These are phyloP conservation scores for Sesia apiformis DNA, from an alignment of 2,888 invertebrate species.

Conservation along the genomic window DNA sequence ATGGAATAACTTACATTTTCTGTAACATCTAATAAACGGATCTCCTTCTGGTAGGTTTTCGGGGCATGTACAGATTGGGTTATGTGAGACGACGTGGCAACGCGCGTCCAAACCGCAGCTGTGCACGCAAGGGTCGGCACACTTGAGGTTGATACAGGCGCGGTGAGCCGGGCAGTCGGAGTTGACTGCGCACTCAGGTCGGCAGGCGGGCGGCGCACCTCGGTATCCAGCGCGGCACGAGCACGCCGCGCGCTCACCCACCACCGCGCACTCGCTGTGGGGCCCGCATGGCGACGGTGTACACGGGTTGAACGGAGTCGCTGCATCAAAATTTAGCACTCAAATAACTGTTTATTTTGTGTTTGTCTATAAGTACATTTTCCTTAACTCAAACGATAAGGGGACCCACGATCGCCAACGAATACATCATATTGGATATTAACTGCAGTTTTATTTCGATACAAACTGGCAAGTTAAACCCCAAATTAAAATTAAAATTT, in stretches of 20 bases:
- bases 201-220: constrained; percentile 83
- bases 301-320: constrained; percentile 75
- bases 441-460: neutral
- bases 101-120: constrained; percentile 85
- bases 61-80: constrained; percentile 84
- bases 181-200: constrained; percentile 84
- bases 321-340: constrained; percentile 9
- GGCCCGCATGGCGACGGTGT: constrained; percentile 85
- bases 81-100: constrained; percentile 86
- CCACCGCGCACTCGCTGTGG: constrained; percentile 81
- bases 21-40: constrained; percentile 82
- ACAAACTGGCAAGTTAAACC: too few species aligned
- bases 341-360: too few species aligned
- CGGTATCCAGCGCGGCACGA: constrained; percentile 81
- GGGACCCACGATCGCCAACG: too few species aligned
- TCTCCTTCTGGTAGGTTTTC: constrained; percentile 81
- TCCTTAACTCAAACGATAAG: too few species aligned
- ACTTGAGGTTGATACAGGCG: constrained; percentile 85
- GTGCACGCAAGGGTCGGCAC: constrained; percentile 83
- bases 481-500: too few species aligned
- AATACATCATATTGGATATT: too few species aligned
- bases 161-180: constrained; percentile 82
- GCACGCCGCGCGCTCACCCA: constrained; percentile 82
- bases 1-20: constrained; percentile 42
- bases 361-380: too few species aligned